These are phyloP conservation scores for Antechinus stuartii DNA, from an alignment of 2,113 vertebrate genomes.

Conservation along the genomic window DNA sequence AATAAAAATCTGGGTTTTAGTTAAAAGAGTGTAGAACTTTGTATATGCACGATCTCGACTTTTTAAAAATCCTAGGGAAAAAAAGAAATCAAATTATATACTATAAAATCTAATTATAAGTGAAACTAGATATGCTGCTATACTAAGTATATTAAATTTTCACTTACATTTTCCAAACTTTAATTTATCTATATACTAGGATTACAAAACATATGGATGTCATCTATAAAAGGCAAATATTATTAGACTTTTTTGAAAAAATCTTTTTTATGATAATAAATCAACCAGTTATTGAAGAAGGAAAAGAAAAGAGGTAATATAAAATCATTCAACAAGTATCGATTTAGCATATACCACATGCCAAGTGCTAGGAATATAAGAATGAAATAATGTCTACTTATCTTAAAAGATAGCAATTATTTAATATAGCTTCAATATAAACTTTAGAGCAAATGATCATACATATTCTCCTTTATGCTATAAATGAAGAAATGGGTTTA, in stretches of 20 bases:
- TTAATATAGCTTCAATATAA: too few relatives aligned
- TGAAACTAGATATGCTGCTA: slow-evolving; percentile 7
- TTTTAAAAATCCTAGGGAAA: slow-evolving; percentile 93
- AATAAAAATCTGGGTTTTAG: slow-evolving; percentile 98
- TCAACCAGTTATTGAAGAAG: background rate
- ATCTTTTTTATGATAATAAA: background rate
- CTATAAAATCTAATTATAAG: slow-evolving; percentile 59
- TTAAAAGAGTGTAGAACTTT: slow-evolving; percentile 96
- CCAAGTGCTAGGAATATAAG: background rate
- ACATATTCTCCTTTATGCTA: too few relatives aligned
- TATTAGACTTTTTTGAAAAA: background rate
- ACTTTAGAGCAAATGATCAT: too few relatives aligned
- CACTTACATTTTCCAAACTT: background rate
- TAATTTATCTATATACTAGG: background rate
- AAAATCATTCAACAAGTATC: background rate
- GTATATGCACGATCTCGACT: slow-evolving; percentile 96
- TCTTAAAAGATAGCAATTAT: too few relatives aligned
- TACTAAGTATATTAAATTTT: slow-evolving; percentile 45
- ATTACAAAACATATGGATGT: background rate
- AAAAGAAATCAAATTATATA: slow-evolving; percentile 25
- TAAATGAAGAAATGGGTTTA: too few relatives aligned
- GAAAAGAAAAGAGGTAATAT: background rate
- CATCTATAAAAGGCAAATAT: background rate
- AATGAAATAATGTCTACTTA: background rate
- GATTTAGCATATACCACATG: background rate